Percentiles rank a stretch among this genome's conserved stretches.
These are phyloP conservation scores for Dexiosoma caninum DNA, from an alignment of 2,888 invertebrate species.

Conservation along the genomic window DNA sequence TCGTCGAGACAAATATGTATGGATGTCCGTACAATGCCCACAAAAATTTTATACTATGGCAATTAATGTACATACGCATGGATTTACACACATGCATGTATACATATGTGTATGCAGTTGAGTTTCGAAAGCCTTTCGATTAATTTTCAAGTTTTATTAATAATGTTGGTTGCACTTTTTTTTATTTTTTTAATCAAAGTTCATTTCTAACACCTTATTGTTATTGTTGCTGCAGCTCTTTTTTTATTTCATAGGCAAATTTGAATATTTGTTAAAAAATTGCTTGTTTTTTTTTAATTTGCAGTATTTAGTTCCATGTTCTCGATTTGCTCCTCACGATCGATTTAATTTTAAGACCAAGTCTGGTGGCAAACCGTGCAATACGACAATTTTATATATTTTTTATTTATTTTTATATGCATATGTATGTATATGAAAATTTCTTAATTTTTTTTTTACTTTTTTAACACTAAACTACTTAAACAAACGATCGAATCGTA, in stretches of 20 bases:
- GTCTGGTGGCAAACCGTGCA: conserved; percentile 56
- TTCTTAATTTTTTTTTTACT: conserved; percentile 29
- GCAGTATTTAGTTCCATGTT: conserved; percentile 41
- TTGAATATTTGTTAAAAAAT: neutral
- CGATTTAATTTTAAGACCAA: conserved; percentile 58
- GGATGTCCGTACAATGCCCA: too few species aligned
- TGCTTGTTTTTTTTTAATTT: conserved; percentile 21
- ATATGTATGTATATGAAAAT: too few species aligned
- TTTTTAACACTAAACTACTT: conserved; percentile 42
- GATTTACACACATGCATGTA: too few species aligned
- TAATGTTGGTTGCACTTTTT: neutral
- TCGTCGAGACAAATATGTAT: neutral
- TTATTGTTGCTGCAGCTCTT: neutral
- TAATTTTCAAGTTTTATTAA: neutral
- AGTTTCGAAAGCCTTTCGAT: neutral
- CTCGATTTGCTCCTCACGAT: conserved; percentile 59
- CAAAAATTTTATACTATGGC: too few species aligned
- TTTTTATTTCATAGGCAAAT: conserved; percentile 9
- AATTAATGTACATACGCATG: too few species aligned
- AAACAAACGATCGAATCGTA: conserved; percentile 51
- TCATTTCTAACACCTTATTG: conserved; percentile 11
- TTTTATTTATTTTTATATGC: neutral
- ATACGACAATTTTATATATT: conserved; percentile 33
- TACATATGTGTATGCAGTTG: neutral
- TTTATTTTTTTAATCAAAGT: conserved; percentile 10